These are phyloP conservation scores for Halotydeus destructor DNA, from an alignment of 1,140 invertebrate genomes.

Conservation along the genomic window DNA sequence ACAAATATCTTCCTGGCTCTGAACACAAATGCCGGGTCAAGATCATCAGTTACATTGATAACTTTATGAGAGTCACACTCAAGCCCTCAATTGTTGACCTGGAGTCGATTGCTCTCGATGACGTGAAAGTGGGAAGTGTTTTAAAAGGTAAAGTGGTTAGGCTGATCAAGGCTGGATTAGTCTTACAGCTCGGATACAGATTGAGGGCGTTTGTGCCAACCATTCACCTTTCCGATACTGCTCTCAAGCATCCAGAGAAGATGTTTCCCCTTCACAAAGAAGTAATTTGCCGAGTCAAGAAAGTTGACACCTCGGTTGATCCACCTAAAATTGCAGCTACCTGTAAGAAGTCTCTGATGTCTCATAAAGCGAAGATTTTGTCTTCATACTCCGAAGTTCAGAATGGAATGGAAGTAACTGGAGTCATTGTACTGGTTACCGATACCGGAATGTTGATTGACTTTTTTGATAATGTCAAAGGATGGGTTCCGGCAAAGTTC, in stretches of 20 bases:
- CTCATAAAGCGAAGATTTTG: slow-evolving; percentile 13
- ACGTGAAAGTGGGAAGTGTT: slow-evolving; percentile 31
- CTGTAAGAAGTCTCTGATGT: slow-evolving; percentile 11
- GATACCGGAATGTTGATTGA: slow-evolving; percentile 12
- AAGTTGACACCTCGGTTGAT: background rate
- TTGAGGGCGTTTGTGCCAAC: slow-evolving; percentile 23
- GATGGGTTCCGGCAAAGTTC: slow-evolving; percentile 9
- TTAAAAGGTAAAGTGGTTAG: slow-evolving; percentile 27
- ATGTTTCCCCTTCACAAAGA: slow-evolving; percentile 21
- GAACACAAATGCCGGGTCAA: slow-evolving; percentile 33
- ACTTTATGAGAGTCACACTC: slow-evolving; percentile 13
- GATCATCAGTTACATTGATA: slow-evolving; percentile 9
- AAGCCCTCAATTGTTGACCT: slow-evolving; percentile 26
- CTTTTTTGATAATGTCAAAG: slow-evolving; percentile 12
- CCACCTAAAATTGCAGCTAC: slow-evolving; percentile 9
- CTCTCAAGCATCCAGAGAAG: slow-evolving; percentile 22
- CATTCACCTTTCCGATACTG: slow-evolving; percentile 28
- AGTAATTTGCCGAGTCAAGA: slow-evolving; percentile 23
- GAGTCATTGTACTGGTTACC: slow-evolving; percentile 10
- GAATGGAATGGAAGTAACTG: slow-evolving; percentile 8
- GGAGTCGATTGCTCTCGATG: slow-evolving; percentile 27
- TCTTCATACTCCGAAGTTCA: slow-evolving; percentile 14
- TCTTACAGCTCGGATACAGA: slow-evolving; percentile 15
- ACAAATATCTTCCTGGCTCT: slow-evolving; percentile 28
- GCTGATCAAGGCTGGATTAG: slow-evolving; percentile 24